Base-by-base conservation (phyloP, 1,140 invertebrate species). In the Melitaea cinxia region DNA sequence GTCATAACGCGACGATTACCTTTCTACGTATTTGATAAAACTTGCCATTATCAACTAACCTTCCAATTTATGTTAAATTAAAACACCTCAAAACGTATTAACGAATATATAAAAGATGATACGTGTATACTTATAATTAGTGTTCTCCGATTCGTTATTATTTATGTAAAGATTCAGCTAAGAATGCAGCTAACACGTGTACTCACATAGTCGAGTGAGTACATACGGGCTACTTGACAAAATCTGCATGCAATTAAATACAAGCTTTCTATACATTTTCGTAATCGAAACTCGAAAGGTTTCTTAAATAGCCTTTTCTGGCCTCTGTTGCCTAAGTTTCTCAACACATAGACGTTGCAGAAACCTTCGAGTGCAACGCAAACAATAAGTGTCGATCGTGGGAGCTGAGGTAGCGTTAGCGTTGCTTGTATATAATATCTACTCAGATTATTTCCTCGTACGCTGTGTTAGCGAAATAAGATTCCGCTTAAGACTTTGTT, bases 241-340 rank as follows among this genome's bases (percentile, higher is more conserved):
- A 65, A 75, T 80, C 67, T 72, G 65, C 71, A 61, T 76, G 58
- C 70, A 70, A 73, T 69, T 72, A 77, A 77, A 78, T 74, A 76
- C 66, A 68, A 85, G 75, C 83, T 89, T 88, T 89, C 83, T 80
- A 85, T 70, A 77, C 68, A n/a, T 88, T 89, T 88, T 88, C 87
- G 85, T 80, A 89, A 86, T 80, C 70, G 73, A 76, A 78, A 76
- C 77, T 83, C 65, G 76, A 79, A 84, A 81, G 82, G 77, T 85
- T 87, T 88, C 80, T 83, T 77, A 84, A 85, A 85, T 72, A 77
- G 85, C 76, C 83, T 77, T 83, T 82, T 87, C 74, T 83, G 80
- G 73, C 76, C 75, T 84, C 75, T 75, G 68, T 73, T 75, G 78
- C 70, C 81, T 78, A 70, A 61, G 74, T 86, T 88, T 89, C 85